Evolutionary conservation across 2,888 invertebrate species (phyloP).

Genomic region (Galerucella pusilla): DNA sequence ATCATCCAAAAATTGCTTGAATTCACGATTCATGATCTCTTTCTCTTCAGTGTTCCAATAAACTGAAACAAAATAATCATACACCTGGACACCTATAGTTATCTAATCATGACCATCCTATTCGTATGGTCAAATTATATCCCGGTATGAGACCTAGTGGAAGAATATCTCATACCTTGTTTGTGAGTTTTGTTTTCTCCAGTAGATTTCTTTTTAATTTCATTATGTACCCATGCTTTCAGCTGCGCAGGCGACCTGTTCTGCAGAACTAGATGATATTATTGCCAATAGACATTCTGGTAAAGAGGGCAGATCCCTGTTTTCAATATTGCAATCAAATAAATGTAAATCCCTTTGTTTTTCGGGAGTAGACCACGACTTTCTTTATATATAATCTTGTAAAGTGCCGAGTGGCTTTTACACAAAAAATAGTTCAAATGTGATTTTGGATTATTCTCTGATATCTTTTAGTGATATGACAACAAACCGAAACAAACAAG

Average conservation of each 20-base stretch:
- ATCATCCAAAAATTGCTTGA: slow-evolving; percentile 18
- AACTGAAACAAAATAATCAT: slow-evolving; percentile 8
- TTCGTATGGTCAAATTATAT: neutral
- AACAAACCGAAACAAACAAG: neutral
- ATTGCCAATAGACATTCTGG: slow-evolving; percentile 15
- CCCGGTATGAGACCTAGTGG: neutral
- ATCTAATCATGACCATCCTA: neutral
- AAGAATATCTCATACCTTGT: slow-evolving; percentile 5
- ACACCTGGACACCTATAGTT: neutral
- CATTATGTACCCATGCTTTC: neutral
- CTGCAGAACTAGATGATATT: slow-evolving; percentile 11
- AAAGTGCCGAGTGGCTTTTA: slow-evolving; percentile 2
- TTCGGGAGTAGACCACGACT: neutral
- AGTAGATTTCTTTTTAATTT: neutral
- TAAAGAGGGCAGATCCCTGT: slow-evolving; percentile 6
- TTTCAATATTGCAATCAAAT: slow-evolving; percentile 2
- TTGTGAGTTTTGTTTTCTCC: slow-evolving; percentile 2
- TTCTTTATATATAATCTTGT: slow-evolving; percentile 7
- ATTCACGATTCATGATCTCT: slow-evolving; percentile 11
- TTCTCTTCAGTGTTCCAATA: slow-evolving; percentile 17
- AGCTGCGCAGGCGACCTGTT: slow-evolving; percentile 13
- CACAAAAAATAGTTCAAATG: no score
- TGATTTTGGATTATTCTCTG: neutral
- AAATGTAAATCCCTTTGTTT: neutral
- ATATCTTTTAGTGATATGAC: neutral